phyloP scores from a whole-genome alignment of 2,113 vertebrate genomes.

The Gallinago jamesoni region DNA sequence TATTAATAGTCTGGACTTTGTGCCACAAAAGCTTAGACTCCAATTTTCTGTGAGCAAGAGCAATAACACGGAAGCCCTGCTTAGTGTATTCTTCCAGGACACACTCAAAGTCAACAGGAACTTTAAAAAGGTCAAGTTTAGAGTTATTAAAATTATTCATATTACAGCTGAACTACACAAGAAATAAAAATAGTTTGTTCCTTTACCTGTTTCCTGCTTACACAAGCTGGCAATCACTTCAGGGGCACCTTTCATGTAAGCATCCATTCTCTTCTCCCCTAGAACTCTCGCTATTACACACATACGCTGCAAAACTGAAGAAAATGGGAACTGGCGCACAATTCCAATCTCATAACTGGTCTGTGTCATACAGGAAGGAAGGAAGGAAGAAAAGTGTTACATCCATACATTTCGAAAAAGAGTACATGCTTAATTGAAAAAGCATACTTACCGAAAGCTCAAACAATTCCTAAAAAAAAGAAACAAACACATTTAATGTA shows the following conservation, averaged over 20 bases:
- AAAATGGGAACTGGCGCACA: conserved; percentile 96
- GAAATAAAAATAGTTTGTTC: neutral
- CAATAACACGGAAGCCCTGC: conserved; percentile 96
- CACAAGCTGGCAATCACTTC: conserved; percentile 91
- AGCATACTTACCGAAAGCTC: conserved; percentile 87
- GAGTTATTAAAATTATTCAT: neutral
- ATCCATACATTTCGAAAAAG: neutral
- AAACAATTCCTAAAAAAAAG: conserved; percentile 86
- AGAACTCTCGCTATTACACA: conserved; percentile 88
- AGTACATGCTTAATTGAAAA: neutral
- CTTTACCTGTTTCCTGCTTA: conserved; percentile 88
- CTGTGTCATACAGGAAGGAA: conserved; percentile 66
- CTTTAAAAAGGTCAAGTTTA: conserved; percentile 65
- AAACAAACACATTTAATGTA: neutral
- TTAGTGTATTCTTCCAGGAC: conserved; percentile 93
- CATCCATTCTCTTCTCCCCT: conserved; percentile 94
- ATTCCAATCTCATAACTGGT: conserved; percentile 92
- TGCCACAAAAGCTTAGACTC: conserved; percentile 96
- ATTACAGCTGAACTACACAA: neutral
- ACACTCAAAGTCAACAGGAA: conserved; percentile 86
- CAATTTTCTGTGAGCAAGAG: conserved; percentile 91
- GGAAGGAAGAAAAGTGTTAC: neutral
- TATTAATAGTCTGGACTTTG: conserved; percentile 92
- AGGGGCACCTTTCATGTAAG: conserved; percentile 94
- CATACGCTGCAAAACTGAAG: conserved; percentile 93